phyloP scores from a whole-genome alignment of 2,888 invertebrate species.

The Loripinus fragilis region DNA sequence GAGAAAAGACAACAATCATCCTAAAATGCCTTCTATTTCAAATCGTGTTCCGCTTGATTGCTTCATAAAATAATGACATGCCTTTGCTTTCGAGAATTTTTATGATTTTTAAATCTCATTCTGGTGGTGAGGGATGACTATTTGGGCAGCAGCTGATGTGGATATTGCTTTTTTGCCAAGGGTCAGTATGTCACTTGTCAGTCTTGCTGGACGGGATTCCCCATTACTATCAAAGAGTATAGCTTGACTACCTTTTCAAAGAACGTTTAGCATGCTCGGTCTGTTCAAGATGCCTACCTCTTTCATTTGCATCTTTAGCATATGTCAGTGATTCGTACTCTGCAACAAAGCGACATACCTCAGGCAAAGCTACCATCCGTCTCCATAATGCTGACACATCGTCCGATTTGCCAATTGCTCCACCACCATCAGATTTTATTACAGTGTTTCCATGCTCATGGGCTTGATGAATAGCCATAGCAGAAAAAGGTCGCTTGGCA shows the following conservation, averaged over 20 bases:
- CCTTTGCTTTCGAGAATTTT: too few species aligned
- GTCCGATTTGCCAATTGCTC: conserved; percentile 62
- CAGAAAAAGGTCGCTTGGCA: conserved; percentile 42
- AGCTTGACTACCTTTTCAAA: conserved; percentile 49
- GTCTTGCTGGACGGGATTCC: conserved; percentile 59
- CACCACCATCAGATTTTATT: conserved; percentile 67
- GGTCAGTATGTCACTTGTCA: conserved; percentile 42
- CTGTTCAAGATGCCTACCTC: too few species aligned
- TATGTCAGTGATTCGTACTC: conserved; percentile 36
- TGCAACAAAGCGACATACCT: too few species aligned
- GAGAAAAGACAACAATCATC: too few species aligned
- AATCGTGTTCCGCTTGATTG: too few species aligned
- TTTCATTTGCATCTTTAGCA: conserved; percentile 20
- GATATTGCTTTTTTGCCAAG: conserved; percentile 60
- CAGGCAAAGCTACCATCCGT: conserved; percentile 64
- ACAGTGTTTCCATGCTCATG: conserved; percentile 58
- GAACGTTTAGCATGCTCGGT: conserved; percentile 37
- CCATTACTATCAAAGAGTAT: conserved; percentile 39
- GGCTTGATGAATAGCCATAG: conserved; percentile 37
- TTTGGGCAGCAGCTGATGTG: too few species aligned
- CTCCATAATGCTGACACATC: conserved; percentile 58
- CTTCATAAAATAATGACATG: too few species aligned
- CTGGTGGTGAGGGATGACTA: too few species aligned
- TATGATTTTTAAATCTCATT: too few species aligned
- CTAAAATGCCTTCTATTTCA: too few species aligned